Base-by-base conservation (phyloP, 2,113 vertebrate genomes). In the Phalacrocorax brasilianus region DNA sequence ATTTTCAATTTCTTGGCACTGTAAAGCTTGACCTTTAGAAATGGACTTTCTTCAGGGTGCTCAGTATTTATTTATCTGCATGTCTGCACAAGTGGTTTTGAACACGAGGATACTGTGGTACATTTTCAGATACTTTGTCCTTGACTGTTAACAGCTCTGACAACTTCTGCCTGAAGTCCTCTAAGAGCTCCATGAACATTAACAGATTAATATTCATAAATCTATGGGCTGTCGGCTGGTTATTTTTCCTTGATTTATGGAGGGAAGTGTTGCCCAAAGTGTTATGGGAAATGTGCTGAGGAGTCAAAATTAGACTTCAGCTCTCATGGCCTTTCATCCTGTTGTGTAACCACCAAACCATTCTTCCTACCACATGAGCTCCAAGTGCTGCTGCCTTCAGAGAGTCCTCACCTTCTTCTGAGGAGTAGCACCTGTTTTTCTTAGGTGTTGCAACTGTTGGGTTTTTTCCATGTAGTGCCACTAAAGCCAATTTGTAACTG, bases 321-420 rank as follows among this genome's bases (percentile, higher is more conserved):
- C 78, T 92, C 42, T 79, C 71, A 14, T 70, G 81, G 10, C 85
- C 45, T 91, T 78, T 85, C 81, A 73, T 92, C 84, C 77, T 85
- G 83, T 85, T 79, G 67, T 89, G 82, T 91, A 93, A 93, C 86
- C 89, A 94, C 66, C 66, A 93, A 95, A 94, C 89, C 81, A 74
- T 88, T 74, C 77, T 85, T 85, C 84, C 84, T 50, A 82, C 92
- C 89, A 59, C 81, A 77, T 1, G 1, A 85, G 42, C 67, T 70
- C 23, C 1, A 2, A 49, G 66, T 30, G 44, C 83, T 47, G 49
- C 68, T 85, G 86, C 66, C 49, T 42, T 5, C 15, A 76, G 33
- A 59, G 40, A 85, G 38, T 35, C 86, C 56, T 94, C 78, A 18
- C 71, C 73, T 91, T 75, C 55, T 84, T 82, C 45, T 83, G n/a